Percentiles rank a stretch among this genome's conserved stretches.
These are phyloP conservation scores for Crepidodera aurea DNA, from an alignment of 2,888 invertebrate species.

Conservation along the genomic window DNA sequence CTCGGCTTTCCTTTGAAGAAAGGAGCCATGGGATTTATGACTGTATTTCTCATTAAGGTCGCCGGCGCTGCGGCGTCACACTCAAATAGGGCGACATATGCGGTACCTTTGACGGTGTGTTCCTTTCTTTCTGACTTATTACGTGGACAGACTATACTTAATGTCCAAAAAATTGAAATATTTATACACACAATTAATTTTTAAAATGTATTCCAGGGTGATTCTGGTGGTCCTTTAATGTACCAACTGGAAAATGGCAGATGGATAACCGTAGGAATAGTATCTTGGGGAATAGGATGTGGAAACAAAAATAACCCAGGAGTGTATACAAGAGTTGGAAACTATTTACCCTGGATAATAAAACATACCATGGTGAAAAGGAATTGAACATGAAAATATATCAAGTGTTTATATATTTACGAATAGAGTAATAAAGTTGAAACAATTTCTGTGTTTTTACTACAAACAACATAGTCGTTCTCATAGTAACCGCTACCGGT, in stretches of 20 bases:
- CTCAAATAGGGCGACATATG: too few species aligned
- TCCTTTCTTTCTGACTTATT: too few species aligned
- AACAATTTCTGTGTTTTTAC: conserved; percentile 8
- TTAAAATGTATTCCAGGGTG: conserved; percentile 79
- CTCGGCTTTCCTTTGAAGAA: too few species aligned
- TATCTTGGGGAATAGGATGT: conserved; percentile 87
- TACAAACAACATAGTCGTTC: too few species aligned
- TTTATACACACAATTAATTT: too few species aligned
- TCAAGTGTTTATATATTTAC: neutral
- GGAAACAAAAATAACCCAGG: conserved; percentile 80
- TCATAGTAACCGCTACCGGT: too few species aligned
- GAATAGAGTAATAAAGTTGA: conserved; percentile 3
- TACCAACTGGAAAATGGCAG: conserved; percentile 76
- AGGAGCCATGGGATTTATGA: too few species aligned
- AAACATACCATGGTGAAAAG: conserved; percentile 55
- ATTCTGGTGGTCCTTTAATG: conserved; percentile 85
- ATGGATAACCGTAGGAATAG: conserved; percentile 82
- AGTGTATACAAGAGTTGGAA: conserved; percentile 78
- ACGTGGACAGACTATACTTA: too few species aligned
- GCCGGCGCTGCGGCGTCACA: too few species aligned
- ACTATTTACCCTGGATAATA: conserved; percentile 76
- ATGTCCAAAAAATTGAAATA: too few species aligned
- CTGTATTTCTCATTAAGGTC: too few species aligned
- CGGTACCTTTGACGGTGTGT: too few species aligned
- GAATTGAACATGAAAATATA: neutral